A percentile compares a stretch with the other conserved stretches of the same genome.
Conservation (phyloP, 2,113 vertebrate genomes). For the Cettia cetti region DNA sequence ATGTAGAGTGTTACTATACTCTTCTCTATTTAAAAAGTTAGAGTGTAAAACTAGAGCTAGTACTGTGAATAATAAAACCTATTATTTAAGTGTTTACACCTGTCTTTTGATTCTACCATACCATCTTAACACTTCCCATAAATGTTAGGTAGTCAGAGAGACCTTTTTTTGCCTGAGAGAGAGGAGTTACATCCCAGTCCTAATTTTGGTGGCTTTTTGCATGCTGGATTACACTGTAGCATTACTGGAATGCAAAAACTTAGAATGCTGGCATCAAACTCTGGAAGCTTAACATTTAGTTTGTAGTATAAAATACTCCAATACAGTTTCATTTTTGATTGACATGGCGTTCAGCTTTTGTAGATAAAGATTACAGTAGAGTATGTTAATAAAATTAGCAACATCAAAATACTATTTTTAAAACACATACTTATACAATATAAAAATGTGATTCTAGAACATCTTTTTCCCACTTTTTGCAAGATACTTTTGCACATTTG, state of each 20-base stretch:
- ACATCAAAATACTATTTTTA: accelerated
- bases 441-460: background rate
- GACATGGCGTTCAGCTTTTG: background rate
- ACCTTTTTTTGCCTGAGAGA: background rate
- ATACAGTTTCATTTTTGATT: background rate
- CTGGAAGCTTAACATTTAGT: background rate
- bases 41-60: background rate
- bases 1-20: background rate
- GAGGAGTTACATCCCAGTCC: background rate
- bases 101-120: background rate
- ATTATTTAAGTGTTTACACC: background rate
- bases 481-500: background rate
- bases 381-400: background rate
- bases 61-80: background rate
- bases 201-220: background rate
- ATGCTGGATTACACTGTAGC: background rate
- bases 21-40: background rate
- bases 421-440: background rate
- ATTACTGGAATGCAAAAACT: background rate
- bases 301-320: background rate
- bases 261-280: background rate
- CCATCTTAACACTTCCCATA: background rate
- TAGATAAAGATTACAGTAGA: background rate
- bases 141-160: background rate
- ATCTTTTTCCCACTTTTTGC: background rate